phyloP scores from a whole-genome alignment of 2,888 invertebrate genomes.

The Caenorhabditis sp. region DNA sequence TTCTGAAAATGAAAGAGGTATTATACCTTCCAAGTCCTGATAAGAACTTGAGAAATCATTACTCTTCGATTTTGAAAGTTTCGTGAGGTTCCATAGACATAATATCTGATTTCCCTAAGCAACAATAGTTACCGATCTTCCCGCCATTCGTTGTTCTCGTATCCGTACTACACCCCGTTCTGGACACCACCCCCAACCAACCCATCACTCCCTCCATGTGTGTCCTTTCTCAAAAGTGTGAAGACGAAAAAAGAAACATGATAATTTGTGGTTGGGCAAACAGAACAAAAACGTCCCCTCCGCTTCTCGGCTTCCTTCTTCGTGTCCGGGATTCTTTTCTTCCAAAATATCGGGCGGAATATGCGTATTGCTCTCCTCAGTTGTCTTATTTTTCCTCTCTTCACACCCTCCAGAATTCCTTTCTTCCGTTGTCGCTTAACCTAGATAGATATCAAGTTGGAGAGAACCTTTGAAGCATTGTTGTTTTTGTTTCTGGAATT shows the following conservation, averaged over 20 bases:
- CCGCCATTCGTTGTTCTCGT: no score
- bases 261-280: conserved; percentile 63
- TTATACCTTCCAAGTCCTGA: no score
- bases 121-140: no score
- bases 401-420: conserved; percentile 35
- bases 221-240: conserved; percentile 34
- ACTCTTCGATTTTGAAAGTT: no score
- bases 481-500: not conserved
- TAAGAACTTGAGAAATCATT: no score
- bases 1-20: no score
- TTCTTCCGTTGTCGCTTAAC: conserved; percentile 12
- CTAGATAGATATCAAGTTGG: conserved; percentile 51
- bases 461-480: not conserved
- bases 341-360: conserved; percentile 31
- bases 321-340: conserved; percentile 31
- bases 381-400: conserved; percentile 24
- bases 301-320: not conserved
- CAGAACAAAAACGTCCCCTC: conserved; percentile 17
- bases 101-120: no score
- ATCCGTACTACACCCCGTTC: no score
- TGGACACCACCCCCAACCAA: not conserved
- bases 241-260: conserved; percentile 56
- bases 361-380: conserved; percentile 5
- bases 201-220: conserved; percentile 13
- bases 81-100: no score